These are phyloP conservation scores for Dolichomitus sp. DNA, from an alignment of 2,888 invertebrate genomes.

Conservation along the genomic window DNA sequence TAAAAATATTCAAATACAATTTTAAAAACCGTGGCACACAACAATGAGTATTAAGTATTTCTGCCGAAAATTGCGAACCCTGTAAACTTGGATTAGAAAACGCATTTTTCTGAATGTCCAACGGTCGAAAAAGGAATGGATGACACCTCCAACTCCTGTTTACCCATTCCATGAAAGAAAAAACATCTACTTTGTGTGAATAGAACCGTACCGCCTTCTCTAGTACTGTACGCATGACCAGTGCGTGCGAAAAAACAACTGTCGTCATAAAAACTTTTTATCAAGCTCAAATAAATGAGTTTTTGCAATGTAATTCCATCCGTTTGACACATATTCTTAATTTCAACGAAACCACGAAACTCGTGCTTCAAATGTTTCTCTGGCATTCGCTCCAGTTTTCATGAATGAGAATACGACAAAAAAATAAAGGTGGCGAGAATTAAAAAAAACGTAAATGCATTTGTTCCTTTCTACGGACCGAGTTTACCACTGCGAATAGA, in stretches of 20 bases:
- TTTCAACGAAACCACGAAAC: constrained; percentile 7
- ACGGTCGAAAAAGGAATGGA: background rate
- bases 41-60: too few species aligned
- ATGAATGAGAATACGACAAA: constrained; percentile 23
- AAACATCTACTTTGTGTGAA: background rate
- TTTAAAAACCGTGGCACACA: too few species aligned
- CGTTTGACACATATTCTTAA: background rate
- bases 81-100: too few species aligned
- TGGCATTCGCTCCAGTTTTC: constrained; percentile 24
- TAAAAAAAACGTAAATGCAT: constrained; percentile 48
- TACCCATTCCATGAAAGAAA: background rate
- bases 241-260: background rate
- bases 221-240: background rate
- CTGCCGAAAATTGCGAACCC: background rate
- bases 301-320: background rate
- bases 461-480: constrained; percentile 5
- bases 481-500: constrained; percentile 4
- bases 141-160: background rate
- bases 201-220: background rate
- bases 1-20: too few species aligned
- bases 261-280: background rate
- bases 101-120: background rate
- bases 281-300: background rate
- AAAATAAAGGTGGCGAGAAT: constrained; percentile 8
- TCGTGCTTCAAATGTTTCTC: constrained; percentile 35